phyloP scores from a whole-genome alignment of 2,797 vertebrate species.

The Staurois parvus region DNA sequence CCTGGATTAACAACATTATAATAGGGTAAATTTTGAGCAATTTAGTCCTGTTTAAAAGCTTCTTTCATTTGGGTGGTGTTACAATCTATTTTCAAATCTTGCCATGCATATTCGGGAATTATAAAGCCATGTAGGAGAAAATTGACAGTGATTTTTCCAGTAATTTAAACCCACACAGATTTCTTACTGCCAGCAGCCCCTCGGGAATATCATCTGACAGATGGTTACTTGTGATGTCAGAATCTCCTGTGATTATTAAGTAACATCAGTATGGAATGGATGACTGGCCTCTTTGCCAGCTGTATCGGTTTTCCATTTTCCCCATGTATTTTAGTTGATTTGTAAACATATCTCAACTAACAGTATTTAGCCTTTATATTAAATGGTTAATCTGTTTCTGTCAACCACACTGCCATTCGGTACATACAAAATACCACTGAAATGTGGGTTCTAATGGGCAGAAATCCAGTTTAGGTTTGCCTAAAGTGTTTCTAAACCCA shows the following conservation, averaged over 20 bases:
- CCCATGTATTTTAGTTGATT: not conserved
- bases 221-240: slow-evolving; percentile 3
- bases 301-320: not conserved
- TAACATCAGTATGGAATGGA: not conserved
- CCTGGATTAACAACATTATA: no score
- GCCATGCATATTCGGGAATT: not conserved
- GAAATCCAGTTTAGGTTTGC: no score
- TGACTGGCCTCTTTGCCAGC: not conserved
- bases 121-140: not conserved
- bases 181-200: not conserved
- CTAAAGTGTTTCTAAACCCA: no score
- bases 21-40: not conserved
- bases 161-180: not conserved
- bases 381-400: no score
- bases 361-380: no score
- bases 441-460: no score
- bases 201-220: not conserved
- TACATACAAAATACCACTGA: no score
- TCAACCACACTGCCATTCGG: no score
- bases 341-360: not conserved
- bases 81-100: not conserved
- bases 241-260: not conserved
- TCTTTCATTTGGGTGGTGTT: not conserved
- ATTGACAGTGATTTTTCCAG: not conserved
- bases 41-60: not conserved